Percentiles rank a stretch among this genome's conserved stretches.
Evolutionary conservation across 2,797 vertebrate genomes (phyloP).

Genomic region (Takifugu ocellatus): DNA sequence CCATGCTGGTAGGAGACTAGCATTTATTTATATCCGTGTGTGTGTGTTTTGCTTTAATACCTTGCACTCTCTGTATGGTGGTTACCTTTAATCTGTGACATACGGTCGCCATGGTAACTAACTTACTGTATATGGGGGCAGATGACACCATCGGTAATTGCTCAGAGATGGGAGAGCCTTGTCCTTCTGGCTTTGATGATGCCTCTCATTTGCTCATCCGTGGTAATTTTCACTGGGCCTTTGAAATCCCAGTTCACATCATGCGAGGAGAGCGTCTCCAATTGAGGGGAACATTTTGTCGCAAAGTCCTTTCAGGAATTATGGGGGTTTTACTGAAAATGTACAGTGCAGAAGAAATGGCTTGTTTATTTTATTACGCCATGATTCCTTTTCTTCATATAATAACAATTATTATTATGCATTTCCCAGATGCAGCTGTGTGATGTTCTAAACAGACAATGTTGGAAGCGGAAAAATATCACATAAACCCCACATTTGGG

Average conservation of each 20-base stretch:
- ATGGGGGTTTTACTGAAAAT: background rate
- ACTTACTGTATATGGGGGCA: slow-evolving; percentile 22
- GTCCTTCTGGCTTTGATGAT: slow-evolving; percentile 25
- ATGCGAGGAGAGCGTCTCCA: slow-evolving; percentile 16
- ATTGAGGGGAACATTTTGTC: slow-evolving; percentile 20
- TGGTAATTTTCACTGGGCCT: slow-evolving; percentile 21
- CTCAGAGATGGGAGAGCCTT: slow-evolving; percentile 1
- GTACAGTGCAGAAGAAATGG: slow-evolving; percentile 6
- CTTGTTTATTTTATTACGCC: background rate
- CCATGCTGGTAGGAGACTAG: slow-evolving; percentile 13
- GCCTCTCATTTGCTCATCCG: slow-evolving; percentile 14
- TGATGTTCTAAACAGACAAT: background rate
- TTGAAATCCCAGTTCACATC: slow-evolving; percentile 28
- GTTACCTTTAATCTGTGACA: slow-evolving; percentile 26
- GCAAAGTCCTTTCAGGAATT: slow-evolving; percentile 19
- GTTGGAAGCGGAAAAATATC: background rate
- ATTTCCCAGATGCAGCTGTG: background rate
- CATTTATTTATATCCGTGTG: slow-evolving; percentile 31
- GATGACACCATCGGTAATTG: slow-evolving; percentile 7
- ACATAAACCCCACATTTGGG: background rate
- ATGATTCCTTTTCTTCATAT: background rate
- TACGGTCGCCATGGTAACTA: slow-evolving; percentile 63
- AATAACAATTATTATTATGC: background rate
- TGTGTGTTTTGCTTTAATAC: slow-evolving; percentile 30
- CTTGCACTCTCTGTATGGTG: slow-evolving; percentile 22